phyloP scores from a whole-genome alignment of 2,113 vertebrate species.

The Probosciger aterrimus region DNA sequence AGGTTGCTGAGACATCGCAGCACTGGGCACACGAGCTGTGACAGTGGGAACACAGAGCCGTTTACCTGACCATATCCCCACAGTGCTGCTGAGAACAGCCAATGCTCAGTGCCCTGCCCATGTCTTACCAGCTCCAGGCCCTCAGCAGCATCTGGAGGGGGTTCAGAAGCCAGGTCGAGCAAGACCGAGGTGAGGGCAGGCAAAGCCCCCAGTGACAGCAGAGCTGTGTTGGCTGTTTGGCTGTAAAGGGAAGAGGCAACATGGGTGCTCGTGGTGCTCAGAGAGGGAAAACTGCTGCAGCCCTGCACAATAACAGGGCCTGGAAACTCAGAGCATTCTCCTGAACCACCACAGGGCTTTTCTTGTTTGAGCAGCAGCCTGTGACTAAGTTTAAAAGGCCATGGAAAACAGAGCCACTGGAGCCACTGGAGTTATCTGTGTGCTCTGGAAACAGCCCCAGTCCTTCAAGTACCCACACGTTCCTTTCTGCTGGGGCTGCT shows the following conservation, averaged over 20 bases:
- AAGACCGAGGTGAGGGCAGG: slow-evolving; percentile 77
- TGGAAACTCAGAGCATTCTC: background rate
- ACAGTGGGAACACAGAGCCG: background rate
- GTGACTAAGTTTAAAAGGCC: background rate
- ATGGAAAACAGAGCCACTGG: background rate
- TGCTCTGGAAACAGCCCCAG: background rate
- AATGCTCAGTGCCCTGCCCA: background rate
- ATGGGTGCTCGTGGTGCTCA: background rate
- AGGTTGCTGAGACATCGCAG: slow-evolving; percentile 89
- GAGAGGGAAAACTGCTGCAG: background rate
- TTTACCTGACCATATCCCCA: accelerated
- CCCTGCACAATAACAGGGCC: accelerated
- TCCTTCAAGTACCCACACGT: no score
- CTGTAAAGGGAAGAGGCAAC: slow-evolving; percentile 55
- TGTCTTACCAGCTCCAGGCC: slow-evolving; percentile 85
- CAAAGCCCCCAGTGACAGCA: slow-evolving; percentile 76
- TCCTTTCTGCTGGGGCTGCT: background rate
- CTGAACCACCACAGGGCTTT: background rate
- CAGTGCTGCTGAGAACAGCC: accelerated
- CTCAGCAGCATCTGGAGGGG: slow-evolving; percentile 59
- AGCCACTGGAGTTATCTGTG: background rate
- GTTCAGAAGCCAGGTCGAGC: slow-evolving; percentile 76
- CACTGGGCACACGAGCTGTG: slow-evolving; percentile 87
- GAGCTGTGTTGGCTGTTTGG: slow-evolving; percentile 49
- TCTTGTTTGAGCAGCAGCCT: background rate